Base-by-base conservation (phyloP, 2,797 vertebrate genomes). In the Sternotherus odoratus region DNA sequence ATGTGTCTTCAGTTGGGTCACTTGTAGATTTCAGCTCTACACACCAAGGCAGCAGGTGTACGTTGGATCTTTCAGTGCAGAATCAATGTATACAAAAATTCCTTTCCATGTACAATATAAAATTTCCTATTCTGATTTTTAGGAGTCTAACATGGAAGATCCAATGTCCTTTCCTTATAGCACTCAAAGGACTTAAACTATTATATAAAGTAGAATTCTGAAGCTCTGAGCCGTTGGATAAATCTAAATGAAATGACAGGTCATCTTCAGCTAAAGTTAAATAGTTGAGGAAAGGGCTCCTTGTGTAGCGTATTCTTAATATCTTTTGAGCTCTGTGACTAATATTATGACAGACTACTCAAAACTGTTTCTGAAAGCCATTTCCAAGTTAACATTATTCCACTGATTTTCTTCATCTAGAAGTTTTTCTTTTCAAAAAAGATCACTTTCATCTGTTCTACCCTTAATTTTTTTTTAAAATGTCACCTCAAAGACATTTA, bases 381-480 rank as follows among this genome's bases (percentile, higher is more conserved):
- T 93, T 96, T 95, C 92, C 87, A 92, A 90, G 43, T 92, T 83
- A 92, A 26, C 91, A 78, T 95, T 74, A 85, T 87, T 87, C 50
- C 75, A 88, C 43, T 96, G 90, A 74, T 96, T 90, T 95, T 92
- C 79, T 83, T 95, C 95, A 43, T 90, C 72, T 87, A 84, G 51
- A 93, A 85, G 56, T 77, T 43, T 83, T 81, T 74, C 1, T 56
- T 77, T 91, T 85, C 72, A 72, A 77, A 84, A 84, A 56, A 66
- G 39, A 51, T 79, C 12, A 5, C 3, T 83, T 51, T 23, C n/a
- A 79, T 66, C 77, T 94, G 2, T 80, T 92, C 82, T 91, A 28
- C 39, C 77, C 66, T 84, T 94, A 92, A 90, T n/a, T n/a, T n/a
- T n/a, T n/a, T n/a, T n/a, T n/a, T n/a, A n/a, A n/a, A n/a, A n/a